Evolutionary conservation across 92 coral and sea anemone species (phyloP).

Genomic region (Bergia puertoricense): DNA sequence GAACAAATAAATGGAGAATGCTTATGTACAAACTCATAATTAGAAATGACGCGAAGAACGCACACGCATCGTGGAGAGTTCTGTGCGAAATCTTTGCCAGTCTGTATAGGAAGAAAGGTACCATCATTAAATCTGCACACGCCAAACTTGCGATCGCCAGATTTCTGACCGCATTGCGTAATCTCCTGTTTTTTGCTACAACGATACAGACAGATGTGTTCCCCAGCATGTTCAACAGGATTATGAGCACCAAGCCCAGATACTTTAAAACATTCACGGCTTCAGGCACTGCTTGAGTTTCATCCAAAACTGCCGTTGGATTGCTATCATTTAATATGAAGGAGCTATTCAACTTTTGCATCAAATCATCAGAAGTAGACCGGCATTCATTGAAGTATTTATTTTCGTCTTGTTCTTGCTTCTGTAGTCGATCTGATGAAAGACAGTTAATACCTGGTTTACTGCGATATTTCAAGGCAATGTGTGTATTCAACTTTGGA

Average conservation of each 20-base stretch:
- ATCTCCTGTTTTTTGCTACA: constrained; percentile 12
- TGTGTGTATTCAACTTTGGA: background rate
- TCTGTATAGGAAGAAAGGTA: background rate
- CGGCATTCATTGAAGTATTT: background rate
- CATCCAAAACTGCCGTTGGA: background rate
- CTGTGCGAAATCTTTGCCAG: background rate
- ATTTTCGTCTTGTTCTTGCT: background rate
- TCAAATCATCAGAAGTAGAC: background rate
- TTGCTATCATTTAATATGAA: background rate
- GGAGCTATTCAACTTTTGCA: background rate
- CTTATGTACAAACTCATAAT: background rate
- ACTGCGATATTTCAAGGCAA: background rate
- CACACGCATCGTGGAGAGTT: background rate
- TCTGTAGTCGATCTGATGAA: background rate
- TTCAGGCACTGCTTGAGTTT: background rate
- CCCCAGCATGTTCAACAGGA: background rate
- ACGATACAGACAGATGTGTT: constrained; percentile 18
- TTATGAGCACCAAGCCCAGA: background rate
- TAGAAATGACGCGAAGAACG: constrained; percentile 3
- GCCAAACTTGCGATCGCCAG: constrained; percentile 19
- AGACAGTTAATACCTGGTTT: background rate
- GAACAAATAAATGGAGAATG: constrained; percentile 14
- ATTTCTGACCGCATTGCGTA: background rate
- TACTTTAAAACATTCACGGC: background rate
- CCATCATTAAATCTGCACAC: constrained; percentile 12